phyloP scores from a whole-genome alignment of 2,797 vertebrate genomes.

The Anguilla pacifica region DNA sequence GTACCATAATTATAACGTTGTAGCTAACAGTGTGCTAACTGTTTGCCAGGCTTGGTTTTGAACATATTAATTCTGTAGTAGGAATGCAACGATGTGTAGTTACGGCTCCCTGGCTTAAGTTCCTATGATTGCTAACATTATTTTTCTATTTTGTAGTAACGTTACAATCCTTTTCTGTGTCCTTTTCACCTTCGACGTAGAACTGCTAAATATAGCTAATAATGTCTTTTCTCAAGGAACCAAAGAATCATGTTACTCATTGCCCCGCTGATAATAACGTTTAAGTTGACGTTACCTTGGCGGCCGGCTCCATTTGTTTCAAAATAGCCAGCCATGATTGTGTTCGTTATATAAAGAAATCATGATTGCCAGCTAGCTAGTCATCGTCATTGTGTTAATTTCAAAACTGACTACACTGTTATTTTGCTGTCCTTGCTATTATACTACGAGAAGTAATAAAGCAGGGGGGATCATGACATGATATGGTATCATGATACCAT shows the following conservation, averaged over 20 bases:
- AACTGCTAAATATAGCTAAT: background rate
- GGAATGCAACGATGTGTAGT: background rate
- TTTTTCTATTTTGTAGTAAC: background rate
- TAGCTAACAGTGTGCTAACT: background rate
- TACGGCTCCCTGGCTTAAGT: background rate
- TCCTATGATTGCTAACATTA: background rate
- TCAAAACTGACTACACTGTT: background rate
- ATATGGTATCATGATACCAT: no score
- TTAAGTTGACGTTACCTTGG: background rate
- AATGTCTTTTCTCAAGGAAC: background rate
- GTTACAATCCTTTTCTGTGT: background rate
- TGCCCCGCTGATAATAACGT: background rate
- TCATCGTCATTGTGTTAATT: background rate
- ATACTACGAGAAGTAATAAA: background rate
- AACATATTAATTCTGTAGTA: background rate
- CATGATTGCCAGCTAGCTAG: background rate
- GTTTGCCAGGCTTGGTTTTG: background rate
- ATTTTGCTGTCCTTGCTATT: background rate
- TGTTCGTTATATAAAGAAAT: background rate
- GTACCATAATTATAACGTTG: background rate
- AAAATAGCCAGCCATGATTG: background rate
- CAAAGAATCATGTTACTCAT: background rate
- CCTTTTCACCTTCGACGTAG: background rate
- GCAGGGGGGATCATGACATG: no score
- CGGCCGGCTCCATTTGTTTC: background rate